Evolutionary conservation across 1,140 invertebrate species (phyloP).

Genomic region (Chironomus tepperi): DNA sequence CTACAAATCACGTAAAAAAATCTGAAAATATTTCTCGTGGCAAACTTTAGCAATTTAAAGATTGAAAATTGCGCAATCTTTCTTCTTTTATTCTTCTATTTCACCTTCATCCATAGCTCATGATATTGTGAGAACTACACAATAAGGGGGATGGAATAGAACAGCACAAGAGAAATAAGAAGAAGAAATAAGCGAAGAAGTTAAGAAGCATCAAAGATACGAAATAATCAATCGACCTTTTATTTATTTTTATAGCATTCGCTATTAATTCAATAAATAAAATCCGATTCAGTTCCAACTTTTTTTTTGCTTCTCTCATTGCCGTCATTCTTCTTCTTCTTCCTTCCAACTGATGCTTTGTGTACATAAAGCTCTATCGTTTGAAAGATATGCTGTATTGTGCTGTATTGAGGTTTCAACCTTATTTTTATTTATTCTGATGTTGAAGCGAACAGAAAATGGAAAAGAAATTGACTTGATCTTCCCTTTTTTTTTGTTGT

Average conservation of each 20-base stretch:
- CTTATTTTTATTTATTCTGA: conserved; percentile 15
- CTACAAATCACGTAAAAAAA: no score
- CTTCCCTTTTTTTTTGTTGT: background rate
- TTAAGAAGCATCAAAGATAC: conserved; percentile 6
- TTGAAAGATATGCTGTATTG: background rate
- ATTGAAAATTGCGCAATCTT: background rate
- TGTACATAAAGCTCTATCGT: background rate
- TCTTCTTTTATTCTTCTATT: background rate
- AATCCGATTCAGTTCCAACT: background rate
- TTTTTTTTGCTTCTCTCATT: background rate
- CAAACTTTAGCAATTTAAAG: conserved; percentile 5
- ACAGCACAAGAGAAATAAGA: background rate
- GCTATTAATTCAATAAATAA: conserved; percentile 24
- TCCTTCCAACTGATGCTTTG: background rate
- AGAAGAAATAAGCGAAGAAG: background rate
- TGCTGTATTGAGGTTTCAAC: background rate
- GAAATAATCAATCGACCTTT: conserved; percentile 22
- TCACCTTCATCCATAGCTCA: no score
- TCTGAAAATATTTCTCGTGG: no score
- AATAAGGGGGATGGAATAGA: background rate
- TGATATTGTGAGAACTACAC: background rate
- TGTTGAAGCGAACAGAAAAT: no score
- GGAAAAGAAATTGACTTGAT: background rate
- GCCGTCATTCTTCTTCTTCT: background rate
- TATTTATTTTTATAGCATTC: conserved; percentile 23